Conservation (phyloP, 2,888 invertebrate species). For the Philereme transversata region DNA sequence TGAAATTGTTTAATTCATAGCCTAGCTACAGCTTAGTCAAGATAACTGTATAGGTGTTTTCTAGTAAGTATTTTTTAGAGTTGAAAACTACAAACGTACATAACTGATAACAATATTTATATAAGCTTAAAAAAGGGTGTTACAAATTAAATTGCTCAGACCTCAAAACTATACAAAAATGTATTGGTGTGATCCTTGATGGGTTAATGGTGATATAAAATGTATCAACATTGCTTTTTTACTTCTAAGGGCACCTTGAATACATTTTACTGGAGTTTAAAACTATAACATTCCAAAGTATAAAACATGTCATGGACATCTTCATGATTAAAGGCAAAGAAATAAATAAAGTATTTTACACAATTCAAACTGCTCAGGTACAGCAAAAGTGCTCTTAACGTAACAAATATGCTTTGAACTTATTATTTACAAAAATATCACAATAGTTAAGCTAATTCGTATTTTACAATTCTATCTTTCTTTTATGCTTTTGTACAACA, state of each 20-base stretch:
- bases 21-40: no score
- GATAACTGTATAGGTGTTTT: no score
- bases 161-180: no score
- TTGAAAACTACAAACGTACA: no score
- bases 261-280: background rate
- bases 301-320: slow-evolving; percentile 11
- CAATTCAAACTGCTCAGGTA: slow-evolving; percentile 18
- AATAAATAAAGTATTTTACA: slow-evolving; percentile 14
- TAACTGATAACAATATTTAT: no score
- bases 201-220: background rate
- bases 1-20: no score
- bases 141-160: no score
- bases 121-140: no score
- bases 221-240: background rate
- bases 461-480: slow-evolving; percentile 48
- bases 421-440: slow-evolving; percentile 29
- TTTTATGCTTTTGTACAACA: slow-evolving; percentile 70
- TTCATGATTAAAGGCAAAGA: slow-evolving; percentile 9
- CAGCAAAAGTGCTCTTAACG: slow-evolving; percentile 8
- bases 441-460: slow-evolving; percentile 24
- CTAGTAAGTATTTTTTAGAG: no score
- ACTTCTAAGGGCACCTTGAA: background rate
- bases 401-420: slow-evolving; percentile 30
- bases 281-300: background rate
- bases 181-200: no score